phyloP scores from a whole-genome alignment of 1,140 invertebrate genomes.

The Antheraea mylitta region DNA sequence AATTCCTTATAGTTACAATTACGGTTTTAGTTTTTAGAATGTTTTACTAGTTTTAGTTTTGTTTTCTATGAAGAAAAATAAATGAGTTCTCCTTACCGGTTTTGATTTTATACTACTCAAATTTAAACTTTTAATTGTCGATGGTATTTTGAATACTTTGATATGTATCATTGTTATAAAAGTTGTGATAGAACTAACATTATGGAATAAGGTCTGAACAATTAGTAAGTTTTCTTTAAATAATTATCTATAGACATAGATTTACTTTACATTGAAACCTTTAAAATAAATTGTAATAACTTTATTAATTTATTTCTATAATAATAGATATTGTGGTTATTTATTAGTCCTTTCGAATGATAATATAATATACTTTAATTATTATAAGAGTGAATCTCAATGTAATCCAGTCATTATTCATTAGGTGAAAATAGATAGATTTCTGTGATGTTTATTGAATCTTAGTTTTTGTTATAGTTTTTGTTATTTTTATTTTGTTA shows the following conservation, averaged over 20 bases:
- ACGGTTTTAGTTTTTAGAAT: too few species aligned
- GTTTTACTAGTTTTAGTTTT: too few species aligned
- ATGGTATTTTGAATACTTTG: too few species aligned
- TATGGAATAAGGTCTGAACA: background rate
- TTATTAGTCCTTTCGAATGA: background rate
- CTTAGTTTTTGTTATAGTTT: constrained; percentile 36
- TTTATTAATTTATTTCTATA: background rate
- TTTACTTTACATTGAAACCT: too few species aligned
- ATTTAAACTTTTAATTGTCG: too few species aligned
- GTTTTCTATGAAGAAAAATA: too few species aligned
- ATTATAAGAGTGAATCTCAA: constrained; percentile 57
- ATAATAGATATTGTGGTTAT: background rate
- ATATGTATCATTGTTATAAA: too few species aligned
- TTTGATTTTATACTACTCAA: too few species aligned
- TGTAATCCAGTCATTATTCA: constrained; percentile 48
- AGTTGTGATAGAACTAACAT: background rate
- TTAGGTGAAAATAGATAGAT: constrained; percentile 63
- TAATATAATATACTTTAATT: constrained; percentile 6
- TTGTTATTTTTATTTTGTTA: constrained; percentile 39
- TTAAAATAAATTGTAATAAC: background rate
- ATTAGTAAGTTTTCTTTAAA: too few species aligned
- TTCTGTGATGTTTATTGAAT: constrained; percentile 68
- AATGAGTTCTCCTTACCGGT: too few species aligned
- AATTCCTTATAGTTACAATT: too few species aligned
- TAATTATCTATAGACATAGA: too few species aligned